Conservation (phyloP, 2,888 invertebrate species). For the Caenorhabditis sp. region DNA sequence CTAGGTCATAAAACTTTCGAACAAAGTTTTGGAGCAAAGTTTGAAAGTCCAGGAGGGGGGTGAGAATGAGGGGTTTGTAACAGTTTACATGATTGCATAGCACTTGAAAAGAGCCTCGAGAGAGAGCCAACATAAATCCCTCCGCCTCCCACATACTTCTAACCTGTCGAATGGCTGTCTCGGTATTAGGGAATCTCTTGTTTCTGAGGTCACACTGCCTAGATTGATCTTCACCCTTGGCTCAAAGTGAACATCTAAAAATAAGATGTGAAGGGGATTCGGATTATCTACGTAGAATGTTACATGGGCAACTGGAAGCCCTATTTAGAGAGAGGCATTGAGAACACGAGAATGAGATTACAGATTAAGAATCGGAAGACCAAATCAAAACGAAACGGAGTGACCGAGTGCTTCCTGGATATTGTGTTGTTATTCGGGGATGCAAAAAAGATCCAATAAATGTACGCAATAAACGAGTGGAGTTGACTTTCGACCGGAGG, state of each 20-base stretch:
- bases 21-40: slow-evolving; percentile 28
- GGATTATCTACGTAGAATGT: slow-evolving; percentile 39
- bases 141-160: slow-evolving; percentile 28
- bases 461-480: slow-evolving; percentile 34
- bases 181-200: slow-evolving; percentile 6
- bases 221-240: slow-evolving; percentile 8
- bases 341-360: slow-evolving; percentile 25
- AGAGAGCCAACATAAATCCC: slow-evolving; percentile 54
- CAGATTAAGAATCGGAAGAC: slow-evolving; percentile 29
- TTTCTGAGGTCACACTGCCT: background rate
- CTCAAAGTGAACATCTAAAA: slow-evolving; percentile 9
- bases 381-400: slow-evolving; percentile 6
- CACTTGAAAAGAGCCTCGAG: slow-evolving; percentile 54
- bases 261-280: background rate
- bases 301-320: slow-evolving; percentile 12
- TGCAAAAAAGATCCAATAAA: slow-evolving; percentile 31
- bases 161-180: slow-evolving; percentile 20
- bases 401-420: slow-evolving; percentile 20
- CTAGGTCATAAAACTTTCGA: slow-evolving; percentile 25
- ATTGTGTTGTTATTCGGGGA: slow-evolving; percentile 11
- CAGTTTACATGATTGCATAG: slow-evolving; percentile 61
- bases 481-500: slow-evolving; percentile 37
- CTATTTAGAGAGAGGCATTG: background rate
- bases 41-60: slow-evolving; percentile 33
- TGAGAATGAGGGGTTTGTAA: slow-evolving; percentile 58